Percentiles rank a stretch among this genome's conserved stretches.
Evolutionary conservation across 2,888 invertebrate species (phyloP).

Genomic region (Athripsodes cinereus): DNA sequence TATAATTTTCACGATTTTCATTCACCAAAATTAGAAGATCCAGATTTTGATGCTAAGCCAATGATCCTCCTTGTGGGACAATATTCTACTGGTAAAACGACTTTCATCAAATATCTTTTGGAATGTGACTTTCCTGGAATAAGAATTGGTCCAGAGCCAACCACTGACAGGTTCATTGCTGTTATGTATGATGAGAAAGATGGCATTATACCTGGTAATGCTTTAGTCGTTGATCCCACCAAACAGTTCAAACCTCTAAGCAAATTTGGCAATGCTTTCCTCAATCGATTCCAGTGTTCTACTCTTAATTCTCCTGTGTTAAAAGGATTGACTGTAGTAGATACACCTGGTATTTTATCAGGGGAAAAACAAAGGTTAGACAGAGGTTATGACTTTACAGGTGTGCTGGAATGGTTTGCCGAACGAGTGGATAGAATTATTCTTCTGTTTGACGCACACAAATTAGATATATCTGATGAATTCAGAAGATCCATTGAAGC

Average conservation of each 20-base stretch:
- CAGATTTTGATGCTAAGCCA: conserved; percentile 97
- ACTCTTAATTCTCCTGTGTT: conserved; percentile 83
- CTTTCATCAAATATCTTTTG: conserved; percentile 88
- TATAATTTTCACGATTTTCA: conserved; percentile 95
- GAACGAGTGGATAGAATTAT: conserved; percentile 97
- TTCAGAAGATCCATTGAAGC: conserved; percentile 96
- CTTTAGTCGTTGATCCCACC: conserved; percentile 94
- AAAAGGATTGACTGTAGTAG: conserved; percentile 91
- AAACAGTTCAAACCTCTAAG: conserved; percentile 92
- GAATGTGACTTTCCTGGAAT: conserved; percentile 96
- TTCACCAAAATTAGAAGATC: conserved; percentile 91
- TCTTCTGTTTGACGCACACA: conserved; percentile 96
- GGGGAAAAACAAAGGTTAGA: conserved; percentile 95
- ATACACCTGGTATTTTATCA: conserved; percentile 94
- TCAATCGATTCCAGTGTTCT: conserved; percentile 96
- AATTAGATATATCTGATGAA: conserved; percentile 98
- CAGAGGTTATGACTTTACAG: conserved; percentile 94
- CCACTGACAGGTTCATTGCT: conserved; percentile 97
- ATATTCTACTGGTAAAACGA: conserved; percentile 97
- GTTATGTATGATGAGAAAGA: conserved; percentile 93
- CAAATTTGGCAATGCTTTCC: conserved; percentile 96
- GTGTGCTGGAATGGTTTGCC: conserved; percentile 98
- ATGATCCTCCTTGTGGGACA: conserved; percentile 97
- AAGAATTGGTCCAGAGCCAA: conserved; percentile 96
- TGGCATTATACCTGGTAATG: conserved; percentile 94